Evolutionary conservation across 2,888 invertebrate species (phyloP), one percentile per base, ranked within the genome.

Genomic region (Tenthredo livida): DNA sequence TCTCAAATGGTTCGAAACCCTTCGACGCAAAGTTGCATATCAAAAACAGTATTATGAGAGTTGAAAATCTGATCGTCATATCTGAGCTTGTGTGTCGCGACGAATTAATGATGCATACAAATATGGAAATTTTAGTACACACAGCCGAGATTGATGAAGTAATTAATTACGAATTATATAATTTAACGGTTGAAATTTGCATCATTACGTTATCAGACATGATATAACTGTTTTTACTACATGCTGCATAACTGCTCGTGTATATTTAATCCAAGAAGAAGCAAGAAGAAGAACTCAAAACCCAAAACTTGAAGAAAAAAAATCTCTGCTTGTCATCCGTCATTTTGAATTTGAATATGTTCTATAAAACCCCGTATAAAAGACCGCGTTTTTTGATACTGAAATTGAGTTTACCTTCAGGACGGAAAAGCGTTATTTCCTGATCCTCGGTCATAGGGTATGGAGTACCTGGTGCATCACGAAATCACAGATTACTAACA

Each of bases 321-420:
- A 54, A 54, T 12, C 61, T 10, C 3, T 25, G 12, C 12, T 61
- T 37, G 15, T 15, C 15, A 15, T 37, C 0, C 37, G 17, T n/a
- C 0, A 33, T 70, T 37, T 12, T 29, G 12, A 70, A 25, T 33
- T 70, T 29, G 10, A 33, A 10, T 37, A 37, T 1, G n/a, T 37
- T 33, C 37, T 15, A n/a, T 37, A 12, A 37, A 70, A 70, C 37
- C 37, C n/a, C 17, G 5, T 40, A 40, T 37, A 17, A 40, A 17
- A 37, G n/a, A 33, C 17, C 21, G 15, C 29, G 15, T 5, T 2
- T 21, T 73, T 12, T 15, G 25, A 2, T 21, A 73, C 5, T 10
- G 43, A 29, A 43, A 43, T 73, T 73, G n/a, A 54, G 29, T 33
- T 77, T 54, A 77, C 77, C 54, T 77, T 54, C 1, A 50, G n/a